Evolutionary conservation across 2,888 invertebrate genomes (phyloP), one percentile per base, ranked within the genome.

Genomic region (Netelia virgata): DNA sequence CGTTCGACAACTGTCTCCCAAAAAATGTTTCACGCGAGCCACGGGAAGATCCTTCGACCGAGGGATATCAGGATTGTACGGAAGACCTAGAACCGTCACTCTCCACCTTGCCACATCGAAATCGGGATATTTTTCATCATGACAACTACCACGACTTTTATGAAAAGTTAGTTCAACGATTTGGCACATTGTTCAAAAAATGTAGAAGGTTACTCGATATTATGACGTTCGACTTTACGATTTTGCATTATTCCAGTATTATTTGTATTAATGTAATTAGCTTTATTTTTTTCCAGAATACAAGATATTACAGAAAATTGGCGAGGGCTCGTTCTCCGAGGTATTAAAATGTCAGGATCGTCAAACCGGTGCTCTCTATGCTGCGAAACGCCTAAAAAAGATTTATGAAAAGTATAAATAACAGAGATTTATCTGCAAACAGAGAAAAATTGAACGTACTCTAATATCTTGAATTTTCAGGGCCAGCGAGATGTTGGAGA

Each of bases 251-350:
- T 59, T 47, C 16, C 36, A 36, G 36, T 36, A 11, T 41, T 36
- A n/a, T 41, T 9, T 14, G 6, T 23, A 28, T 23, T 6, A 41
- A 73, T 43, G 5, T 43, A 28, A 57, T 61, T 57, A 20, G 14
- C 11, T 57, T 55, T 68, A 2, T 72, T 73, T 72, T 73, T 59
- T 83, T 91, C 90, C 91, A 96, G 96, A 95, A 92, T 96, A 96
- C 92, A 94, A 94, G 91, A 94, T 96, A 86, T 90, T 96, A 82
- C 94, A 95, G 82, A 95, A 96, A 94, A 96, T 96, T 90, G 96
- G 96, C 23, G 96, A 96, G 92, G 96, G 96, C 14, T 96, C 96
- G 36, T 96, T 96, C 94, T 96, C 96, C 0, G 96, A 96, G 90
- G 96, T 96, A 41, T 92, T 96, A 84, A 96, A 96, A 94, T 96